phyloP scores from a whole-genome alignment of 2,113 vertebrate genomes.

The Stegostoma tigrinum region DNA sequence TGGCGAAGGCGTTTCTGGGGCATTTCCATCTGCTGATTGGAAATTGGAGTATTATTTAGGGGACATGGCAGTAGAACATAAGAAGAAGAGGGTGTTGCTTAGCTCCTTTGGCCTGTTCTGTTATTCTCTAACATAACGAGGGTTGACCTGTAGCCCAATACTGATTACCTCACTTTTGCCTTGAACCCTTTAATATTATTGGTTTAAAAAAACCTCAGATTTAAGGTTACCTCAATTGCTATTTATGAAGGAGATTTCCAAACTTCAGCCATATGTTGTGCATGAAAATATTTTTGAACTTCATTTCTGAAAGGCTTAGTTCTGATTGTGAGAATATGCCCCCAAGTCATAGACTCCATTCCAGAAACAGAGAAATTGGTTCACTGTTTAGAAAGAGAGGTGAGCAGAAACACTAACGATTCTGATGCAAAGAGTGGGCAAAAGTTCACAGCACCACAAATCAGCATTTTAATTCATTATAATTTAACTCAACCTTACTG shows the following conservation, averaged over 20 bases:
- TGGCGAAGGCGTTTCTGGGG: too few species aligned
- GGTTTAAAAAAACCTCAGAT: background rate
- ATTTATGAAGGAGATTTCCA: background rate
- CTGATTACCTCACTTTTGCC: background rate
- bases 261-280: background rate
- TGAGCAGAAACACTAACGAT: background rate
- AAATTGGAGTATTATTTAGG: too few species aligned
- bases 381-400: background rate
- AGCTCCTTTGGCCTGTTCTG: too few species aligned
- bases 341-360: background rate
- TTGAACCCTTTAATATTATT: background rate
- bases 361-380: background rate
- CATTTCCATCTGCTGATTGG: too few species aligned
- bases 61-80: too few species aligned
- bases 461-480: conserved; percentile 10
- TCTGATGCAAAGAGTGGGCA: background rate
- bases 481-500: background rate
- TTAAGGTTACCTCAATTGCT: background rate
- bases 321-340: background rate
- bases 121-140: too few species aligned
- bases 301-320: background rate
- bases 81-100: too few species aligned
- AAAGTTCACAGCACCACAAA: background rate
- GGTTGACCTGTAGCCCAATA: background rate
- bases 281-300: too few species aligned